Evolutionary conservation across 2,888 invertebrate species (phyloP).

Genomic region (Agrochola circellaris): DNA sequence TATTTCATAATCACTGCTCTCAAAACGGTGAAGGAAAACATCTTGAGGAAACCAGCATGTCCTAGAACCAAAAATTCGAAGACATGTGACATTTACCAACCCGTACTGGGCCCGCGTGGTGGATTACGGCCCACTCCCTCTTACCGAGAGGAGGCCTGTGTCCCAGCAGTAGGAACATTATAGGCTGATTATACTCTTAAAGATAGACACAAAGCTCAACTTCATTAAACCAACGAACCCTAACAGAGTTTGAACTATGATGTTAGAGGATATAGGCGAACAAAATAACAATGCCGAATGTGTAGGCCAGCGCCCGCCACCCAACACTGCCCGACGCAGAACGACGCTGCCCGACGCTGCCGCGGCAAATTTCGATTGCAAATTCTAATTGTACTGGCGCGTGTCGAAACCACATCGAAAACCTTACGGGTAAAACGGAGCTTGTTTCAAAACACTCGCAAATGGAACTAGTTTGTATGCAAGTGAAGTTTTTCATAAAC

Average conservation of each 20-base stretch:
- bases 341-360: constrained; percentile 24
- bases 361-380: constrained; percentile 71
- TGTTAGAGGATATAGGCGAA: constrained; percentile 28
- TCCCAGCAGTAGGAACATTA: too few relatives aligned
- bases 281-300: constrained; percentile 56
- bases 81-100: too few relatives aligned
- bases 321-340: not conserved
- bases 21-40: too few relatives aligned
- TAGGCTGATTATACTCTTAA: too few relatives aligned
- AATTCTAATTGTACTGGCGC: constrained; percentile 75
- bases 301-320: constrained; percentile 27
- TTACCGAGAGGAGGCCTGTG: too few relatives aligned
- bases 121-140: too few relatives aligned
- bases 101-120: too few relatives aligned
- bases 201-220: constrained; percentile 7
- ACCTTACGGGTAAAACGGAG: constrained; percentile 67
- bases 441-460: constrained; percentile 77
- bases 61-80: too few relatives aligned
- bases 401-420: constrained; percentile 69
- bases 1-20: too few relatives aligned
- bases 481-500: constrained; percentile 84
- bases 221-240: constrained; percentile 29
- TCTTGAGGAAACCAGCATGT: too few relatives aligned
- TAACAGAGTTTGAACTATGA: constrained; percentile 26
- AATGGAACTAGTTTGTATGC: constrained; percentile 84